Evolutionary conservation across 2,113 vertebrate genomes (phyloP).

Genomic region (Nematolebias whitei): DNA sequence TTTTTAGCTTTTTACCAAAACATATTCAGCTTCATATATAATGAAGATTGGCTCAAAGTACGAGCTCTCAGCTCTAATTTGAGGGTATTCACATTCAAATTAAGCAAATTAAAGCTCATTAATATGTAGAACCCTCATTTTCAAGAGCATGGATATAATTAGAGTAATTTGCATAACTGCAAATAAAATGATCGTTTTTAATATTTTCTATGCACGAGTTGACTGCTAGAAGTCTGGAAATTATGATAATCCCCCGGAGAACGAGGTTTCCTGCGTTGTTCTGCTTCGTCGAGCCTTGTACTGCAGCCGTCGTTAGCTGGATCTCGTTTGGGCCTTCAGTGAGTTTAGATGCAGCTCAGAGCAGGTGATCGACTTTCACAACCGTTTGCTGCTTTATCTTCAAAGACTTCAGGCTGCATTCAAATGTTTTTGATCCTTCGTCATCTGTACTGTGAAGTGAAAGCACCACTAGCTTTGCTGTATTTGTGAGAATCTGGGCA

Average conservation of each 20-base stretch:
- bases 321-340: neutral
- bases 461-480: too few species aligned
- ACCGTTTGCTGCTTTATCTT: neutral
- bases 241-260: neutral
- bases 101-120: neutral
- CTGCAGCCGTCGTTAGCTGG: neutral
- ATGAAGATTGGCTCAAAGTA: neutral
- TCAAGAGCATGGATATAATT: slow-evolving; percentile 4
- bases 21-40: neutral
- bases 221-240: neutral
- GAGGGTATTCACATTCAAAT: neutral
- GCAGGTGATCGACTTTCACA: neutral
- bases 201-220: neutral
- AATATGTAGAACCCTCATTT: slow-evolving; percentile 6
- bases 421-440: neutral
- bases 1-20: neutral
- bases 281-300: neutral
- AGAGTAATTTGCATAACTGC: neutral
- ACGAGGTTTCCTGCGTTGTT: neutral
- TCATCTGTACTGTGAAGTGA: neutral
- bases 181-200: neutral
- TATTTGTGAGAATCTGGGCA: neutral
- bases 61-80: slow-evolving; percentile 4
- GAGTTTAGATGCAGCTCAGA: neutral
- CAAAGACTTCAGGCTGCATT: neutral